phyloP scores from a whole-genome alignment of 92 coral and sea anemone species.

The Porites lobata region DNA sequence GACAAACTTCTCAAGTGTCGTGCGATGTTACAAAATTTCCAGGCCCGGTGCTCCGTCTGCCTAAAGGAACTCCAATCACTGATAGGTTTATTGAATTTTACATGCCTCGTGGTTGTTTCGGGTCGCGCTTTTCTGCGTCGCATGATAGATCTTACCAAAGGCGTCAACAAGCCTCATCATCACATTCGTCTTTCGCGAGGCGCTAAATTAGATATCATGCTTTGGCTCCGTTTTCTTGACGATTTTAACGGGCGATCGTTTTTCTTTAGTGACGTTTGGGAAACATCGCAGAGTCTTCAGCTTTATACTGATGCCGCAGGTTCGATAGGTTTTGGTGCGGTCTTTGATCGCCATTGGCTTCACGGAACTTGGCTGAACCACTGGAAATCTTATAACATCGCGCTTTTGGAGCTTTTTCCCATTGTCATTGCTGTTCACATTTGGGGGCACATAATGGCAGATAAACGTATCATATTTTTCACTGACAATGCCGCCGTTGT shows the following conservation, averaged over 20 bases:
- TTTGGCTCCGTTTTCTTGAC: constrained; percentile 45
- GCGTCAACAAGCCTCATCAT: constrained; percentile 21
- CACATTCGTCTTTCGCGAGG: constrained; percentile 41
- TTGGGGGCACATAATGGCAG: constrained; percentile 13
- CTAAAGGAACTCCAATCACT: constrained; percentile 46
- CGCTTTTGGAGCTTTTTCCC: constrained; percentile 29
- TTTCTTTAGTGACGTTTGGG: not conserved
- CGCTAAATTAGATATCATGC: constrained; percentile 12
- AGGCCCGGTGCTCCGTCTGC: constrained; percentile 20
- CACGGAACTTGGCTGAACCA: constrained; percentile 12
- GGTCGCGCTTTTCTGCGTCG: constrained; percentile 57
- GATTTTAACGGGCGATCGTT: constrained; percentile 49
- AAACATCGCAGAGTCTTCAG: too few relatives aligned
- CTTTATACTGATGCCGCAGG: constrained; percentile 32
- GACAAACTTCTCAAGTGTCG: constrained; percentile 44
- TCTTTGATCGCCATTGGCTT: constrained; percentile 13
- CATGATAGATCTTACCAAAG: constrained; percentile 47
- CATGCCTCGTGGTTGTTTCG: constrained; percentile 38
- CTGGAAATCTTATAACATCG: constrained; percentile 8
- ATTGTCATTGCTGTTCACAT: constrained; percentile 23
- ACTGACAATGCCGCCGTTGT: constrained; percentile 14
- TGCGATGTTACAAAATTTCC: constrained; percentile 12
- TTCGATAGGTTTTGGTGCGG: constrained; percentile 10
- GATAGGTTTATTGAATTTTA: constrained; percentile 43
- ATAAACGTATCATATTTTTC: constrained; percentile 11